phyloP scores from a whole-genome alignment of 92 coral and sea anemone species.

The Bergia puertoricense region DNA sequence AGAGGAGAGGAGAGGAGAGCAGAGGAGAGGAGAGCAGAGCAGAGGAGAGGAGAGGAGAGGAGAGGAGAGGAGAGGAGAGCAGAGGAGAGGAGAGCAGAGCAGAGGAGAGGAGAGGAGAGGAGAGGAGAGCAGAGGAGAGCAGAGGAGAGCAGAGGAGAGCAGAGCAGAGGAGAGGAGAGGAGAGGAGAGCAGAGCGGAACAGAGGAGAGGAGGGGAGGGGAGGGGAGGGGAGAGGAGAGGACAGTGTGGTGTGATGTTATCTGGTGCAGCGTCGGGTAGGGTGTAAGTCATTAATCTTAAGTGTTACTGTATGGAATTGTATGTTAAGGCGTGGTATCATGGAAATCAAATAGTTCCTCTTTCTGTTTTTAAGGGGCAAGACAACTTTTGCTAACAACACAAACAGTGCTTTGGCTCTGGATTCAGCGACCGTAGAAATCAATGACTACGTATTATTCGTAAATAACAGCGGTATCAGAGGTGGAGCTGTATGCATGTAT shows the following conservation, averaged over 20 bases:
- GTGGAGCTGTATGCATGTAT: constrained; percentile 87
- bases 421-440: constrained; percentile 59
- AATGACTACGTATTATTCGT: constrained; percentile 52
- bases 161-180: background rate
- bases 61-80: background rate
- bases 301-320: no score
- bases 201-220: background rate
- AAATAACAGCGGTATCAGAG: constrained; percentile 74
- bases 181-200: background rate
- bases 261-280: no score
- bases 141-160: background rate
- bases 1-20: no score
- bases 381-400: constrained; percentile 52
- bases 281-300: no score
- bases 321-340: no score
- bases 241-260: no score
- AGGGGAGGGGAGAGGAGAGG: background rate
- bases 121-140: background rate
- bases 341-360: constrained; percentile 5
- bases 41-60: background rate
- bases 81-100: background rate
- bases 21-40: background rate
- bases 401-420: constrained; percentile 77
- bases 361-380: constrained; percentile 52
- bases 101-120: background rate